phyloP scores from a whole-genome alignment of 2,888 invertebrate species.

The Sesia bembeciformis region DNA sequence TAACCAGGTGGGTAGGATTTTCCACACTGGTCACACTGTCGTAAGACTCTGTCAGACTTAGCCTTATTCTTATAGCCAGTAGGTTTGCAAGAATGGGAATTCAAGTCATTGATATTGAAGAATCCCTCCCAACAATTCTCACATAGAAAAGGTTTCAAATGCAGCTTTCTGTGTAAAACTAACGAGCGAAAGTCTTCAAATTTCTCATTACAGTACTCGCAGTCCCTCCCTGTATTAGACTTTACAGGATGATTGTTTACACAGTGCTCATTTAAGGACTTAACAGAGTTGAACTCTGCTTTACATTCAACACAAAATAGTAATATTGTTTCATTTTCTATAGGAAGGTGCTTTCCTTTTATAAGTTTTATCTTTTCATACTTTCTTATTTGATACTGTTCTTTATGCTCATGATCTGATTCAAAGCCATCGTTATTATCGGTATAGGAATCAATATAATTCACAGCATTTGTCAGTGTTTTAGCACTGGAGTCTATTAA shows the following conservation, averaged over 20 bases:
- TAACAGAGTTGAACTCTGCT: conserved; percentile 37
- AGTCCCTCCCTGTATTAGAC: conserved; percentile 45
- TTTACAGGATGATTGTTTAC: conserved; percentile 42
- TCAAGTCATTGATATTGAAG: conserved; percentile 31
- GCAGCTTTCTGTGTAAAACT: conserved; percentile 55
- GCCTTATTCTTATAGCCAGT: conserved; percentile 33
- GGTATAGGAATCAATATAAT: conserved; percentile 14
- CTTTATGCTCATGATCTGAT: conserved; percentile 30
- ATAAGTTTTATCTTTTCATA: conserved; percentile 13
- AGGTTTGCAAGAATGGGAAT: conserved; percentile 45
- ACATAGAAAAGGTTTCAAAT: conserved; percentile 56
- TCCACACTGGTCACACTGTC: conserved; percentile 66
- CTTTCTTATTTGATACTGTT: conserved; percentile 18
- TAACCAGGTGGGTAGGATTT: conserved; percentile 66
- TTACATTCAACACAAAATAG: conserved; percentile 63
- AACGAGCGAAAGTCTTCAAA: conserved; percentile 60
- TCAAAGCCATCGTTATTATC: conserved; percentile 32
- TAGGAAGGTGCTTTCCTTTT: conserved; percentile 10
- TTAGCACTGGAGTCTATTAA: conserved; percentile 51
- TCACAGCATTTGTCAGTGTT: conserved; percentile 29
- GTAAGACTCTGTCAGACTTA: conserved; percentile 34
- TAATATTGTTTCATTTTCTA: conserved; percentile 21
- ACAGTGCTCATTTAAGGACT: conserved; percentile 46
- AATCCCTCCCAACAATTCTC: conserved; percentile 65
- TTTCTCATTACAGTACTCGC: conserved; percentile 62